These are phyloP conservation scores for Phaedon cochleariae DNA, from an alignment of 2,888 invertebrate genomes.

Conservation along the genomic window DNA sequence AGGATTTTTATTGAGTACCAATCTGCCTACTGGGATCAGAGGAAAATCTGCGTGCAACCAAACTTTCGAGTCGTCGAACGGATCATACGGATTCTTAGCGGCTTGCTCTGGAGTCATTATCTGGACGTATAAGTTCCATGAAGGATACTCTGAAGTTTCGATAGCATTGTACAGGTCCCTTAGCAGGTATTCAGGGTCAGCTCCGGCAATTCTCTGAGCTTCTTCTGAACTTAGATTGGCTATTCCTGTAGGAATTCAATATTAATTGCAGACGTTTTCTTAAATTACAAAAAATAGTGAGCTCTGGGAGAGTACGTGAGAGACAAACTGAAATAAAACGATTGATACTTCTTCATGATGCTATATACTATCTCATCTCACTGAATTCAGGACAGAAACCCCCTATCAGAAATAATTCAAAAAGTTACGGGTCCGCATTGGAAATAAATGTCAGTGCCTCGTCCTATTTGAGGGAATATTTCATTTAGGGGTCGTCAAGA, in stretches of 20 bases:
- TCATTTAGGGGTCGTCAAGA: no score
- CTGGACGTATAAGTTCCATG: slow-evolving; percentile 86
- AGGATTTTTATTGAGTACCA: slow-evolving; percentile 88
- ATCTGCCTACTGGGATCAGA: slow-evolving; percentile 85
- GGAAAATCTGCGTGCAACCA: slow-evolving; percentile 92
- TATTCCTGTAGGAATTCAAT: slow-evolving; percentile 64
- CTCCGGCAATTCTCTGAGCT: slow-evolving; percentile 74
- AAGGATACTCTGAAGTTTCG: slow-evolving; percentile 73
- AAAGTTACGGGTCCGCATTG: no score
- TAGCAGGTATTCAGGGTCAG: slow-evolving; percentile 88
- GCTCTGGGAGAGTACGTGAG: no score
- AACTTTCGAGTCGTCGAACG: slow-evolving; percentile 92
- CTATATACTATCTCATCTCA: no score
- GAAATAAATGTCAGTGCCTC: no score
- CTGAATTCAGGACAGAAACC: no score
- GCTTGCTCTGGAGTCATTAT: slow-evolving; percentile 90
- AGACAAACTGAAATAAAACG: no score
- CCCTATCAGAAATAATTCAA: no score
- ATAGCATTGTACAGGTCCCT: slow-evolving; percentile 93
- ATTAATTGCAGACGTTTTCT: neutral
- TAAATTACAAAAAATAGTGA: neutral
- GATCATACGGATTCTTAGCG: slow-evolving; percentile 81
- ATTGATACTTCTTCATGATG: no score
- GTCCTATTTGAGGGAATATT: no score
- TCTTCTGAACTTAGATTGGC: slow-evolving; percentile 76